These are phyloP conservation scores for Caenorhabditis imperialis DNA, from an alignment of 2,888 invertebrate species.

Conservation along the genomic window DNA sequence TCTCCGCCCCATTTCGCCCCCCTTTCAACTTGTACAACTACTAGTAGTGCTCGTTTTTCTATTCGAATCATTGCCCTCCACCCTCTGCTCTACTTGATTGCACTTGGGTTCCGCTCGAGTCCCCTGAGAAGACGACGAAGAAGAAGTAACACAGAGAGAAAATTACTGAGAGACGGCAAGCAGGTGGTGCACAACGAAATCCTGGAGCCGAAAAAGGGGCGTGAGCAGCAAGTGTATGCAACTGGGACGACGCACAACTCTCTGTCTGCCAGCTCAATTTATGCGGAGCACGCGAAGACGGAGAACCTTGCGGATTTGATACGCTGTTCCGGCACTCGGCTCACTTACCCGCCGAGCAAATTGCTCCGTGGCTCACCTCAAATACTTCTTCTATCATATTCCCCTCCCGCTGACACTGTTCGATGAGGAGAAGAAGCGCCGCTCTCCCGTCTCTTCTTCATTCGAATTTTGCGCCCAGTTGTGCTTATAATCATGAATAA, in stretches of 20 bases:
- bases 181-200: slow-evolving; percentile 46
- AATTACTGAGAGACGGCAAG: slow-evolving; percentile 39
- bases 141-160: slow-evolving; percentile 19
- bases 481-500: slow-evolving; percentile 55
- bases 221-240: slow-evolving; percentile 51
- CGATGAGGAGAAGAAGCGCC: slow-evolving; percentile 20
- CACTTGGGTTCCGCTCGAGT: slow-evolving; percentile 49
- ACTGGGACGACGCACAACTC: slow-evolving; percentile 28
- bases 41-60: slow-evolving; percentile 13
- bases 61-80: too few species aligned
- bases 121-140: slow-evolving; percentile 20
- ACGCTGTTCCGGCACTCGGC: slow-evolving; percentile 50
- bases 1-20: slow-evolving; percentile 19
- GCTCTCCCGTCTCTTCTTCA: slow-evolving; percentile 21
- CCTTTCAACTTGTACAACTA: slow-evolving; percentile 34
- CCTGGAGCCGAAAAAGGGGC: slow-evolving; percentile 48
- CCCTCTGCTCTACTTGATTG: slow-evolving; percentile 46
- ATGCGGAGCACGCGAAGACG: slow-evolving; percentile 46
- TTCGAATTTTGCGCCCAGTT: slow-evolving; percentile 32
- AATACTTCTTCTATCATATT: slow-evolving; percentile 12
- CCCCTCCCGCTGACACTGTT: too few species aligned
- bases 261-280: slow-evolving; percentile 32
- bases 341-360: slow-evolving; percentile 37
- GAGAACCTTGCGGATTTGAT: slow-evolving; percentile 51
- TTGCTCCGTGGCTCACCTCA: slow-evolving; percentile 21